These are phyloP conservation scores for Hemibates koningsi DNA, from an alignment of 2,113 vertebrate genomes.

Conservation along the genomic window DNA sequence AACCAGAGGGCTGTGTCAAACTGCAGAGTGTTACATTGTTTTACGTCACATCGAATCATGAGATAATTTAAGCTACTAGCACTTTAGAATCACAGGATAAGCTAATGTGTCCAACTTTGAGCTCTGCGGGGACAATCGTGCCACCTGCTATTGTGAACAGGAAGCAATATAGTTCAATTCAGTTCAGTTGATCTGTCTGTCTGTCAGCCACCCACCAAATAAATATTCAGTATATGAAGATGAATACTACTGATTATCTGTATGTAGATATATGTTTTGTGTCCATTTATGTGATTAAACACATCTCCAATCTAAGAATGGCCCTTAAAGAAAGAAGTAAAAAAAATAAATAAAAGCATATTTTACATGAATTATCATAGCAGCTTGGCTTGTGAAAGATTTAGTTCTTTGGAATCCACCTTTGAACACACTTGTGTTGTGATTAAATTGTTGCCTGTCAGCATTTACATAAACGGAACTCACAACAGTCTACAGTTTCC, in stretches of 20 bases:
- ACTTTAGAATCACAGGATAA: background rate
- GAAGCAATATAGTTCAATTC: accelerated
- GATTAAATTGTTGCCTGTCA: background rate
- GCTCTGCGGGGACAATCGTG: accelerated
- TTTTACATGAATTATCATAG: background rate
- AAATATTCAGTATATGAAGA: background rate
- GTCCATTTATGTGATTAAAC: background rate
- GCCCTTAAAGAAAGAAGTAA: background rate
- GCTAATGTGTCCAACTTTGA: background rate
- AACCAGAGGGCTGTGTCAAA: background rate
- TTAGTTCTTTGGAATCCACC: accelerated
- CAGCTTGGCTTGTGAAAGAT: background rate
- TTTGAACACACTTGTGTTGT: background rate
- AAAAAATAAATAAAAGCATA: accelerated
- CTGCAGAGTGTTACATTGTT: background rate
- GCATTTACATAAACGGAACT: background rate
- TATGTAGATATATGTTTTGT: background rate
- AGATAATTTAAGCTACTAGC: background rate
- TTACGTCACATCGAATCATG: background rate
- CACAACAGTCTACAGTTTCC: background rate
- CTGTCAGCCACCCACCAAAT: background rate
- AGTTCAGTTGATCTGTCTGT: background rate
- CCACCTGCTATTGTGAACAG: background rate
- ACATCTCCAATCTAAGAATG: background rate
- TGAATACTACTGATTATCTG: background rate